Conservation (phyloP, 2,113 vertebrate genomes). For the Sinocyclocheilus maitianheensis region DNA sequence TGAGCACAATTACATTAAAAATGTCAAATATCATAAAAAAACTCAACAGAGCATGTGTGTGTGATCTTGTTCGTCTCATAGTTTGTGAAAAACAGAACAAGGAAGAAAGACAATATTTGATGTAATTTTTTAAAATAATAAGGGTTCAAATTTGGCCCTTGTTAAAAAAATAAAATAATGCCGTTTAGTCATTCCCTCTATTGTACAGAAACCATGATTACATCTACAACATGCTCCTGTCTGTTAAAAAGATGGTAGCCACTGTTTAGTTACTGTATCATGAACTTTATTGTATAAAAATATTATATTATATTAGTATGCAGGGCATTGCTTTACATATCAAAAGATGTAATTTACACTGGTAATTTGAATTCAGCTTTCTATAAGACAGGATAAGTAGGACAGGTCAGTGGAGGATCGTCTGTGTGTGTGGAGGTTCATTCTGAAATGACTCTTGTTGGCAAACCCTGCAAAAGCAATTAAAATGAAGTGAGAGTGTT, state of each 20-base stretch:
- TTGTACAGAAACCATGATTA: neutral
- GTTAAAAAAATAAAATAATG: neutral
- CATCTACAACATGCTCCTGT: neutral
- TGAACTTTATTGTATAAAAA: constrained; percentile 72
- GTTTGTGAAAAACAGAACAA: no score
- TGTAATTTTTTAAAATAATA: no score
- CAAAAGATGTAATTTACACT: constrained; percentile 80
- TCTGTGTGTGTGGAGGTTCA: constrained; percentile 65
- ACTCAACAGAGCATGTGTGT: no score
- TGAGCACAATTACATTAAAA: neutral
- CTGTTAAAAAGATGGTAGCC: neutral
- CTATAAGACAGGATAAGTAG: constrained; percentile 72
- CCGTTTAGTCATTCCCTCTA: neutral
- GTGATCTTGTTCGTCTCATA: no score
- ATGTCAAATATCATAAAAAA: neutral
- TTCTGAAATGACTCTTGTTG: constrained; percentile 66
- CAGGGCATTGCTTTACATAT: constrained; percentile 79
- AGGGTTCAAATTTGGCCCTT: no score
- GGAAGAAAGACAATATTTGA: no score
- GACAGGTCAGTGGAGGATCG: constrained; percentile 77
- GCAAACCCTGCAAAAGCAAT: constrained; percentile 75
- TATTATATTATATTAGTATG: constrained; percentile 75
- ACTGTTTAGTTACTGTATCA: constrained; percentile 68
- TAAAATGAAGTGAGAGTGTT: constrained; percentile 68
- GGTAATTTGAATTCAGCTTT: constrained; percentile 78